phyloP scores from a whole-genome alignment of 2,113 vertebrate species.

The Barnardius zonarius region DNA sequence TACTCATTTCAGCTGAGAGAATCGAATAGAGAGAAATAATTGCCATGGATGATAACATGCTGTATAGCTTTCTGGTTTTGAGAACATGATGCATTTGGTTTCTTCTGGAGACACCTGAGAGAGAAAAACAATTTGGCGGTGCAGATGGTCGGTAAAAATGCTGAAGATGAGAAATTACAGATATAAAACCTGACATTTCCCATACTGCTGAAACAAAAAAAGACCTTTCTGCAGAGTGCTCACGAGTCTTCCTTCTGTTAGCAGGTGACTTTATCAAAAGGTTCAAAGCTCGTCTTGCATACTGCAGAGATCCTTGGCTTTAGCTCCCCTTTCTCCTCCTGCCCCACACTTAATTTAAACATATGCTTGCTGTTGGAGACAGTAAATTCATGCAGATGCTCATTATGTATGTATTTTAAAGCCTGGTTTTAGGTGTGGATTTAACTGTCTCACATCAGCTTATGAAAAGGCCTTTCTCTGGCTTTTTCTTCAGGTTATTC shows the following conservation, averaged over 20 bases:
- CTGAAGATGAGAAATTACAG: neutral
- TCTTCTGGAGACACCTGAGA: slow-evolving; percentile 1
- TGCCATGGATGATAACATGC: neutral
- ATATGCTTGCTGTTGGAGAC: neutral
- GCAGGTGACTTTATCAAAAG: neutral
- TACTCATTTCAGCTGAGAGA: neutral
- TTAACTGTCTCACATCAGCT: neutral
- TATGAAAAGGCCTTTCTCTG: neutral
- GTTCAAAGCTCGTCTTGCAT: neutral
- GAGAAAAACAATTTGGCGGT: neutral
- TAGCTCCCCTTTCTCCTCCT: neutral
- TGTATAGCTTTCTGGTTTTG: neutral
- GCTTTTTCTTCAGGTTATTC: neutral
- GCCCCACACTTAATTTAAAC: neutral
- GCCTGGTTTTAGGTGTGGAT: neutral
- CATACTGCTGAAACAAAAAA: neutral
- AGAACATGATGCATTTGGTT: neutral
- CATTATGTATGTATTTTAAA: neutral
- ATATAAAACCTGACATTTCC: neutral
- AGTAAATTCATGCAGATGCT: neutral
- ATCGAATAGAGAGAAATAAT: neutral
- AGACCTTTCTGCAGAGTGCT: neutral
- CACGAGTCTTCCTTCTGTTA: neutral
- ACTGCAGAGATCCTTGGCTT: neutral
- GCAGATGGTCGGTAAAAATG: slow-evolving; percentile 7